These are phyloP conservation scores for Bilobella aurantiaca DNA, from an alignment of 1,140 invertebrate species.

Conservation along the genomic window DNA sequence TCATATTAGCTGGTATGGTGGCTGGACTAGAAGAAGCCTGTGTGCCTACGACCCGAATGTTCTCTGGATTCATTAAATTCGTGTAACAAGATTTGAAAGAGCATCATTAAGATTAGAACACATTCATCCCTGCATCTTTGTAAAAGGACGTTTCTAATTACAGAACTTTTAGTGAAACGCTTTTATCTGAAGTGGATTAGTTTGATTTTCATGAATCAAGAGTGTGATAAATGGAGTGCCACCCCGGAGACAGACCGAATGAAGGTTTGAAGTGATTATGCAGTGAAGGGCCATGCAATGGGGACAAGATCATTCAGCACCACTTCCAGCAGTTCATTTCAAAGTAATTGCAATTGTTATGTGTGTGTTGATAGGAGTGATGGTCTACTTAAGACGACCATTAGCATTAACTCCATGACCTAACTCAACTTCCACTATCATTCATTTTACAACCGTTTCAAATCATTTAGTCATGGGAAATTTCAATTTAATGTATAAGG, in stretches of 20 bases:
- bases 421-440: not conserved
- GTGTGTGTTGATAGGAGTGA: not conserved
- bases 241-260: not conserved
- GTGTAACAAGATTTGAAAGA: conserved; percentile 16
- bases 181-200: not conserved
- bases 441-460: not conserved
- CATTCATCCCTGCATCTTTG: too few species aligned
- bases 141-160: conserved; percentile 30
- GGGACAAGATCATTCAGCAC: not conserved
- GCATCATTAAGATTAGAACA: conserved; percentile 24
- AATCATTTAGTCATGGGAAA: not conserved
- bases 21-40: too few species aligned
- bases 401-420: conserved; percentile 5
- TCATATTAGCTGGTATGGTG: too few species aligned
- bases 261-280: not conserved
- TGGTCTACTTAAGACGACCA: not conserved
- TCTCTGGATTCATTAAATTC: too few species aligned
- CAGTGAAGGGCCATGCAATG: not conserved
- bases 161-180: not conserved
- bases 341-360: conserved; percentile 6
- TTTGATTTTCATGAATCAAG: conserved; percentile 5
- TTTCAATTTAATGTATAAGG: not conserved
- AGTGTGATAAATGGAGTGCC: not conserved
- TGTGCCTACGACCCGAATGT: too few species aligned
- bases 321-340: conserved; percentile 1